Evolutionary conservation across 2,797 vertebrate species (phyloP).

Genomic region (Poecile montanus): DNA sequence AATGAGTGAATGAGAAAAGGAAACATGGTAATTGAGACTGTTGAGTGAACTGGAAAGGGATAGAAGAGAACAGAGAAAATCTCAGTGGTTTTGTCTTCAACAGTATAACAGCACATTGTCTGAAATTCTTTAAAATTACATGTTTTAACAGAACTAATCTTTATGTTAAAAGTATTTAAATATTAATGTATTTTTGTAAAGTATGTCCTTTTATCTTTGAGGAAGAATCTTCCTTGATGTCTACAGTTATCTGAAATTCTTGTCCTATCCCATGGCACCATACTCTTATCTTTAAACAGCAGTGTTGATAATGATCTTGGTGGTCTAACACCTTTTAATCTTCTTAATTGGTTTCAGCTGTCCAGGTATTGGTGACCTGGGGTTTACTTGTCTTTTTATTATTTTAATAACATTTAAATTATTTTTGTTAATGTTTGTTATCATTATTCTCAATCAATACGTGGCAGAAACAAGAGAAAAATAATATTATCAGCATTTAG

Average conservation of each 20-base stretch:
- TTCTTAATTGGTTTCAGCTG: background rate
- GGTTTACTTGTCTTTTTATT: background rate
- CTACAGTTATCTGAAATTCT: slow-evolving; percentile 5
- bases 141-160: background rate
- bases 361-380: background rate
- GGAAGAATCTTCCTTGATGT: background rate
- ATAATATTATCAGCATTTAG: background rate
- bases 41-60: background rate
- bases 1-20: background rate
- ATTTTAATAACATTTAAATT: background rate
- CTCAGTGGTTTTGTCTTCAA: background rate
- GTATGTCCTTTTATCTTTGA: background rate
- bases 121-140: background rate
- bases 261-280: background rate
- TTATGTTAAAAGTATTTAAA: background rate
- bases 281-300: background rate
- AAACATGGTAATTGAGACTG: background rate
- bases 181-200: background rate
- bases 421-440: background rate
- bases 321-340: background rate
- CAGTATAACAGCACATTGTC: background rate
- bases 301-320: background rate
- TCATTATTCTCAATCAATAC: background rate
- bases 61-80: background rate
- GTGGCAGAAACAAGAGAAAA: background rate